Conservation (phyloP, 2,113 vertebrate species). For the Pluvialis apricaria region DNA sequence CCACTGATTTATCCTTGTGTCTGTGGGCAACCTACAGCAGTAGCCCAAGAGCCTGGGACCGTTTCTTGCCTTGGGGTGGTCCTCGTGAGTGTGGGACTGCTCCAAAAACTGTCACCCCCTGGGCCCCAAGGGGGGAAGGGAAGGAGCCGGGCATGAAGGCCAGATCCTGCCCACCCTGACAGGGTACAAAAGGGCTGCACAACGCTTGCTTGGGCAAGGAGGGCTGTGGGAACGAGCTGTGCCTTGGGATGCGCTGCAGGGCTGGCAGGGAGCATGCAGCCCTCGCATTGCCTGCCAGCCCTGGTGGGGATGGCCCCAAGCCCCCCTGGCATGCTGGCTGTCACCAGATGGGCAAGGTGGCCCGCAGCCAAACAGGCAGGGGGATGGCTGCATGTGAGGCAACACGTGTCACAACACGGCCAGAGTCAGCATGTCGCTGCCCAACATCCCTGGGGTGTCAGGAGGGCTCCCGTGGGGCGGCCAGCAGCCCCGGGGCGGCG, state of each 20-base stretch:
- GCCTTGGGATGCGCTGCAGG: accelerated
- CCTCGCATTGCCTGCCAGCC: background rate
- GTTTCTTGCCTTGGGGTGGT: background rate
- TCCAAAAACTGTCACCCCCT: background rate
- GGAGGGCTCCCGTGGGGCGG: background rate
- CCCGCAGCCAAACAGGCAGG: background rate
- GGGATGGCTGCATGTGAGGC: background rate
- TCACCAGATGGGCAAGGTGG: background rate
- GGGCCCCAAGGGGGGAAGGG: background rate
- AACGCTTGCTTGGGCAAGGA: background rate
- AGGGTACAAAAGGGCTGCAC: background rate
- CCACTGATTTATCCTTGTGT: background rate
- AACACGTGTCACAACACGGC: background rate
- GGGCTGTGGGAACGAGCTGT: background rate
- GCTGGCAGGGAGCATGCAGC: background rate
- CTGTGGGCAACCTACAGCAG: background rate
- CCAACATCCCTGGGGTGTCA: background rate
- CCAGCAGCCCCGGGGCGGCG: too few relatives aligned
- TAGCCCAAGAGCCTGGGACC: background rate
- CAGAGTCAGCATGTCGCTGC: background rate
- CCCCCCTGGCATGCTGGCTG: background rate
- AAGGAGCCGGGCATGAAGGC: background rate
- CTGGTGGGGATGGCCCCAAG: background rate
- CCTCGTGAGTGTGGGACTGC: accelerated
- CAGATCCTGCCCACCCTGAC: background rate